phyloP scores from a whole-genome alignment of 1,140 invertebrate species.

The Lepidurus arcticus region DNA sequence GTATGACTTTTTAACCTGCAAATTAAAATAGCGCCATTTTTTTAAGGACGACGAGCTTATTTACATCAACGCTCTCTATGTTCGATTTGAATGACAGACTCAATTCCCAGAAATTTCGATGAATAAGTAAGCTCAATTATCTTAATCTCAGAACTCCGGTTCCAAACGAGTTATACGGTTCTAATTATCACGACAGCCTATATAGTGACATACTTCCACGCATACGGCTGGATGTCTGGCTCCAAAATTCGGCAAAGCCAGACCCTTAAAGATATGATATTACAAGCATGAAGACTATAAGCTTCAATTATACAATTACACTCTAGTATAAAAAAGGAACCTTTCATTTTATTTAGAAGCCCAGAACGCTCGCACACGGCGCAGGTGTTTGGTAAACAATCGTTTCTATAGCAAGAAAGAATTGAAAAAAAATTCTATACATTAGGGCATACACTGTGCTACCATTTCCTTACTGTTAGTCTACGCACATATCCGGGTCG shows the following conservation, averaged over 20 bases:
- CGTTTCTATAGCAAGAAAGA: not conserved
- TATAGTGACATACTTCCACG: not conserved
- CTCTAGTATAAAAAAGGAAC: not conserved
- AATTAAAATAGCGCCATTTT: no score
- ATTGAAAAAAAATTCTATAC: not conserved
- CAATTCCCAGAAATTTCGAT: no score
- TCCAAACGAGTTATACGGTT: not conserved
- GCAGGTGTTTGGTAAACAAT: slow-evolving; percentile 8
- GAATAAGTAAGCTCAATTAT: not conserved
- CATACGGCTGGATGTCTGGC: not conserved
- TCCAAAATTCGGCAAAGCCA: not conserved
- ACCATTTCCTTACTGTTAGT: not conserved
- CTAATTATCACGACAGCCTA: not conserved
- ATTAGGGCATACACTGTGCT: not conserved
- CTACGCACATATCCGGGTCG: not conserved
- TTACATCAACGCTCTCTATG: no score
- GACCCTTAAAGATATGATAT: not conserved
- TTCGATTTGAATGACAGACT: no score
- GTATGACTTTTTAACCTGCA: no score
- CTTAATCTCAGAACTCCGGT: not conserved
- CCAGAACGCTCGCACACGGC: not conserved
- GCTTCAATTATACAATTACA: not conserved
- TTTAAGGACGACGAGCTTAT: no score
- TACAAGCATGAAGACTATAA: not conserved
- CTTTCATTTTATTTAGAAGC: slow-evolving; percentile 11